phyloP scores from a whole-genome alignment of 2,888 invertebrate genomes.

The Galeopsomyia nigrocyanea region DNA sequence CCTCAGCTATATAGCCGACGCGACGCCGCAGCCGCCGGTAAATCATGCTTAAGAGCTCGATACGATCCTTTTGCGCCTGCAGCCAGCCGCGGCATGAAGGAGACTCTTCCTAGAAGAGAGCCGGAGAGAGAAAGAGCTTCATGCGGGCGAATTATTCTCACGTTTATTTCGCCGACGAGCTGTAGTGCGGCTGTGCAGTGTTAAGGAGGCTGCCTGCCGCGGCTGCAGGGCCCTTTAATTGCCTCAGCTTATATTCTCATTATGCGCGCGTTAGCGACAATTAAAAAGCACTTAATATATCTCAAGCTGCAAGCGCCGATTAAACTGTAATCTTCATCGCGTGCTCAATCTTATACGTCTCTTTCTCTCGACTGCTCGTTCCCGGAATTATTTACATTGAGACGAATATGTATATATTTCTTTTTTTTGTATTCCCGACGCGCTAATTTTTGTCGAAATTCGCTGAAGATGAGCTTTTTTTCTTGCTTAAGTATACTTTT shows the following conservation, averaged over 20 bases:
- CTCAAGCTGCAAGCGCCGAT: conserved; percentile 1
- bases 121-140: background rate
- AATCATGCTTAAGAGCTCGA: conserved; percentile 49
- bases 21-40: conserved; percentile 52
- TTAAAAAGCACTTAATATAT: conserved; percentile 36
- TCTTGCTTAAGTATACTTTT: too few relatives aligned
- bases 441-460: too few relatives aligned
- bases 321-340: conserved; percentile 13
- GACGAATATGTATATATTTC: too few relatives aligned
- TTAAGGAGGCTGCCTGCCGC: too few relatives aligned
- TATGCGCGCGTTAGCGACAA: conserved; percentile 25
- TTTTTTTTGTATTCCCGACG: too few relatives aligned
- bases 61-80: conserved; percentile 18
- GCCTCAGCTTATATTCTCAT: conserved; percentile 28
- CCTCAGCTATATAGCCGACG: too few relatives aligned
- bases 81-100: background rate
- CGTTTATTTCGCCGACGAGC: conserved; percentile 19
- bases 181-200: too few relatives aligned
- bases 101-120: background rate
- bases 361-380: background rate
- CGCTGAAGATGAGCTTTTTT: too few relatives aligned
- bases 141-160: conserved; percentile 39
- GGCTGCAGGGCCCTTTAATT: too few relatives aligned
- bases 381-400: background rate
- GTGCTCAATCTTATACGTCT: conserved; percentile 1